A percentile compares a stretch with the other conserved stretches of the same genome.
Evolutionary conservation across 2,113 vertebrate species (phyloP).

Genomic region (Neodon shergylaensis): DNA sequence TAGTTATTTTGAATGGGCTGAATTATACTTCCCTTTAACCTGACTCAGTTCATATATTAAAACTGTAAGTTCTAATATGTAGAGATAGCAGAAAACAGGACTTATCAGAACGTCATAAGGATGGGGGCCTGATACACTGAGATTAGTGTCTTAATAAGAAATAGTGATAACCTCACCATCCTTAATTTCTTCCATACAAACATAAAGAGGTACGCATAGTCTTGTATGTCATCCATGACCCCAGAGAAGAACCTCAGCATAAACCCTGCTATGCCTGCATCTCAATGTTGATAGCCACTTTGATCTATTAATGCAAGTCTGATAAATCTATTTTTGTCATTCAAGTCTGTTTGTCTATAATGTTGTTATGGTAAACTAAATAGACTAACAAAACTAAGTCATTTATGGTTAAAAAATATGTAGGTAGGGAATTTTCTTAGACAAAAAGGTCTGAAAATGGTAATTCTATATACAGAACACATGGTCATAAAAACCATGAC

Average conservation of each 20-base stretch:
- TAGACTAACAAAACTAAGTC: not conserved
- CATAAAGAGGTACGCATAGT: not conserved
- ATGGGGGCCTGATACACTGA: rapidly evolving
- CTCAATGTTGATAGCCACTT: not conserved
- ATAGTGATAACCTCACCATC: not conserved
- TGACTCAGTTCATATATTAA: not conserved
- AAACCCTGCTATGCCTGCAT: not conserved
- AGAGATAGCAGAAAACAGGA: not conserved
- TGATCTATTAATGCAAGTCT: not conserved
- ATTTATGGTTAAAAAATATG: not conserved
- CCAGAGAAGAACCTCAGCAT: not conserved
- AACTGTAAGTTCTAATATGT: not conserved
- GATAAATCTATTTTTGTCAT: not conserved
- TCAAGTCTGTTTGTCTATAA: not conserved
- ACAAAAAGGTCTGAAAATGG: not conserved
- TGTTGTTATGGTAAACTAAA: not conserved
- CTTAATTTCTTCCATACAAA: rapidly evolving
- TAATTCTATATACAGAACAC: not conserved
- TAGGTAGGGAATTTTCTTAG: not conserved
- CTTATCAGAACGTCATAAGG: not conserved
- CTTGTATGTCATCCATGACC: rapidly evolving
- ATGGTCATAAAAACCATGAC: not conserved
- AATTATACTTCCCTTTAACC: not conserved
- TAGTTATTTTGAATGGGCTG: not conserved
- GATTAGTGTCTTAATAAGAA: not conserved